These are phyloP conservation scores for Cliona cf. orientalis DNA, from an alignment of 37 sponge, comb jelly and placozoan genomes.

Conservation along the genomic window DNA sequence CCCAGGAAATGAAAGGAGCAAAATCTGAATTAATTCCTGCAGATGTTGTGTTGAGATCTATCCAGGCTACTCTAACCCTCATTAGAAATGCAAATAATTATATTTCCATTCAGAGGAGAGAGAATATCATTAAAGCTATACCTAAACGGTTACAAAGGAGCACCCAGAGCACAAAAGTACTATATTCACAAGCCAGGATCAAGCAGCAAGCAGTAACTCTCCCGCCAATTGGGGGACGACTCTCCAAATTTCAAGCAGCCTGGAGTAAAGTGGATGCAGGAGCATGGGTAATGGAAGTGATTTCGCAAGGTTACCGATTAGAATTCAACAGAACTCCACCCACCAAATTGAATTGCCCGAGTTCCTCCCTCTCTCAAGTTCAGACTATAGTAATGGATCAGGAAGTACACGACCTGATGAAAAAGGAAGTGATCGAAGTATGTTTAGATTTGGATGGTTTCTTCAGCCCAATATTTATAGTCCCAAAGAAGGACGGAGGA, in stretches of 20 bases:
- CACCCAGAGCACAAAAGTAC: too few relatives aligned
- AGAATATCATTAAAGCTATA: not conserved
- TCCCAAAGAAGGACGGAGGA: not conserved
- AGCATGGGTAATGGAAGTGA: not conserved
- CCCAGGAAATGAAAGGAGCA: not conserved
- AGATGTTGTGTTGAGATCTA: not conserved
- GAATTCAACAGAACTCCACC: not conserved
- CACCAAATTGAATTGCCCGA: not conserved
- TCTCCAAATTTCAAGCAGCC: not conserved
- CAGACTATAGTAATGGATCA: not conserved
- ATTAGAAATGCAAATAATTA: not conserved
- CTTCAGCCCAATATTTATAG: constrained; percentile 3
- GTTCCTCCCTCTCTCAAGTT: not conserved
- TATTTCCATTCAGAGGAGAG: not conserved
- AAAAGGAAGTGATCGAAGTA: not conserved
- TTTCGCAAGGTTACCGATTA: not conserved
- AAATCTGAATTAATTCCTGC: not conserved
- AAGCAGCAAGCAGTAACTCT: too few relatives aligned
- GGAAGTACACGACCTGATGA: not conserved
- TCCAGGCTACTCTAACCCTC: not conserved
- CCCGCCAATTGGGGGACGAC: not conserved
- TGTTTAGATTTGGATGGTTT: not conserved
- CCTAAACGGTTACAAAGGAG: too few relatives aligned
- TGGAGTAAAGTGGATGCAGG: not conserved
- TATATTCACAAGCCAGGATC: too few relatives aligned